A percentile compares a stretch with the other conserved stretches of the same genome.
Evolutionary conservation across 2,888 invertebrate genomes (phyloP).

Genomic region (Acronicta aceris): DNA sequence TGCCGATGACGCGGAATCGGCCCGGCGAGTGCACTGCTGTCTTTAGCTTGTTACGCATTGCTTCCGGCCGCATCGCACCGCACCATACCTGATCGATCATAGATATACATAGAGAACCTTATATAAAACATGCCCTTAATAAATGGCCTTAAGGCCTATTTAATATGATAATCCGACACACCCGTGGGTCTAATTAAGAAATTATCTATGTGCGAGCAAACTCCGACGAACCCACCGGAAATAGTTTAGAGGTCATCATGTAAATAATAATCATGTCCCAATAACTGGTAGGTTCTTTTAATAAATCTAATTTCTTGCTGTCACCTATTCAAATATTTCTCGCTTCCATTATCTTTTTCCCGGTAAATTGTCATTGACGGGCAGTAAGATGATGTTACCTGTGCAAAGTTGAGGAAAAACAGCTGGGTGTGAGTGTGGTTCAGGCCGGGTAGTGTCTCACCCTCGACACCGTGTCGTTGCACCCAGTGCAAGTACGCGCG

Average conservation of each 20-base stretch:
- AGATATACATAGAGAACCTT: no score
- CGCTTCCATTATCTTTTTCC: background rate
- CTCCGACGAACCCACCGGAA: no score
- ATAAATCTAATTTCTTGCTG: no score
- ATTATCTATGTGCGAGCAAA: no score
- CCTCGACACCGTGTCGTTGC: slow-evolving; percentile 87
- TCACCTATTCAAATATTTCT: background rate
- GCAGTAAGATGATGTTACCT: no score
- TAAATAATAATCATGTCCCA: no score
- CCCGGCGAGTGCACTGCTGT: slow-evolving; percentile 96
- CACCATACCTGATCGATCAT: slow-evolving; percentile 93
- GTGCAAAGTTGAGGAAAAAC: slow-evolving; percentile 97
- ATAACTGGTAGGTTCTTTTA: no score
- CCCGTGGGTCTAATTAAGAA: no score
- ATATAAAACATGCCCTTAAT: no score
- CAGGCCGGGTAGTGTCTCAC: slow-evolving; percentile 92
- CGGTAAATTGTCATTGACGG: background rate
- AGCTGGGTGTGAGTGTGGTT: slow-evolving; percentile 94
- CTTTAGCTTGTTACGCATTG: slow-evolving; percentile 93
- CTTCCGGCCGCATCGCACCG: slow-evolving; percentile 94
- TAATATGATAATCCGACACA: no score
- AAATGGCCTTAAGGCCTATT: no score
- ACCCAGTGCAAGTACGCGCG: slow-evolving; percentile 95
- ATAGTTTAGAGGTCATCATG: no score
- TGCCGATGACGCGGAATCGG: slow-evolving; percentile 94